Evolutionary conservation across 23 tunicate species (phyloP).

Genomic region (Oikopleura vanhoeffeni): DNA sequence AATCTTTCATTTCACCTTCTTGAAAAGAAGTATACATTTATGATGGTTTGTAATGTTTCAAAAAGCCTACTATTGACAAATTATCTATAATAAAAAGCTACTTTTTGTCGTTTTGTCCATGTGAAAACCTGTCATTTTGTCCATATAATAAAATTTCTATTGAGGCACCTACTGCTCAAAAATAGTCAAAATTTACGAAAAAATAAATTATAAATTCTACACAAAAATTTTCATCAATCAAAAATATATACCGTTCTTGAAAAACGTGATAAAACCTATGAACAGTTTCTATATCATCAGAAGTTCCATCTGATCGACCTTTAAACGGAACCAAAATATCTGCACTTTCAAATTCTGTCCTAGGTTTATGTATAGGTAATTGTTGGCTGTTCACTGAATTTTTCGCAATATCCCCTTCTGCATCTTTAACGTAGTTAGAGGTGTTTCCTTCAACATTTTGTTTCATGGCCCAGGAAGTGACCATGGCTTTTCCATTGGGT

Average conservation of each 20-base stretch:
- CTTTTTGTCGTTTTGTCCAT: too few relatives aligned
- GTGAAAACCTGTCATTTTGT: too few relatives aligned
- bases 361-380: constrained; percentile 37
- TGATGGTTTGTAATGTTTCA: too few relatives aligned
- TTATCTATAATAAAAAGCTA: too few relatives aligned
- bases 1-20: constrained; percentile 35
- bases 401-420: background rate
- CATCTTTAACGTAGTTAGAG: background rate
- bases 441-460: constrained; percentile 18
- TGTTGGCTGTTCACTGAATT: background rate
- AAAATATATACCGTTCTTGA: too few relatives aligned
- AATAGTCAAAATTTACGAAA: too few relatives aligned
- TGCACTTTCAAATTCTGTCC: constrained; percentile 43
- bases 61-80: too few relatives aligned
- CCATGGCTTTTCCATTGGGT: constrained; percentile 34
- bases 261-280: constrained; percentile 87
- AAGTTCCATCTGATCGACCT: background rate
- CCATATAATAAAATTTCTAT: too few relatives aligned
- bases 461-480: constrained; percentile 83
- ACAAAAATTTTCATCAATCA: too few relatives aligned
- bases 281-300: constrained; percentile 16
- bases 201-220: too few relatives aligned
- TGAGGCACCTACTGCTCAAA: too few relatives aligned
- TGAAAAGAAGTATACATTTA: too few relatives aligned
- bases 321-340: constrained; percentile 92